Evolutionary conservation across 2,113 vertebrate species (phyloP), one percentile per base, ranked within the genome.

Genomic region (Gymnocephalus cernua): DNA sequence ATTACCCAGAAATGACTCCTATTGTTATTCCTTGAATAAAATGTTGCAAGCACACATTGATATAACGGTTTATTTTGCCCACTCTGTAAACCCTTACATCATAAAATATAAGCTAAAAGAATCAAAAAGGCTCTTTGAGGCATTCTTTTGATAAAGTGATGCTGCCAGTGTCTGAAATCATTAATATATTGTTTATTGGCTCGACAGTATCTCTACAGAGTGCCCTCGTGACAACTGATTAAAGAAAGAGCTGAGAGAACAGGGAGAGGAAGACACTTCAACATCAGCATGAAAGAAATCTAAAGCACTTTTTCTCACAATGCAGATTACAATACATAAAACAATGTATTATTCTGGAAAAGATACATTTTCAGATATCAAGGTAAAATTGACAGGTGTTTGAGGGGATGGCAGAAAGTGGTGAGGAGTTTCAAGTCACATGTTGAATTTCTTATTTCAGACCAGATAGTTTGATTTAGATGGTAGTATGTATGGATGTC

Each of bases 231-330:
- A 73, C 62, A 73, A 38, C 5, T 67, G 68, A 83, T 77, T 23
- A 77, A 77, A 77, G 74, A 29, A 56, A 68, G 61, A 79, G 23
- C 70, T 69, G 57, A 65, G 75, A 56, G 38, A 78, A 79, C 53
- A 67, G 63, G 11, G 56, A 74, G 75, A 65, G 64, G 58, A 70
- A 51, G 32, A 68, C 29, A 45, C 65, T 63, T 62, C 38, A 63
- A 56, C 62, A 47, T n/a, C 41, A 66, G 51, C 41, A 64, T 69
- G 25, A 75, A 69, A 51, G 23, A 74, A 68, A 56, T 48, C 50
- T 54, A 74, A n/a, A 12, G 54, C 19, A 9, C 15, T 56, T 0
- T 29, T 77, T 47, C 35, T 61, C 44, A 62, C 15, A 54, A 56
- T 6, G 7, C 16, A 41, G 18, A 70, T 29, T 57, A 38, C 27